Evolutionary conservation across 2,888 invertebrate species (phyloP), one percentile per base, ranked within the genome.

Genomic region (Atethmia centrago): DNA sequence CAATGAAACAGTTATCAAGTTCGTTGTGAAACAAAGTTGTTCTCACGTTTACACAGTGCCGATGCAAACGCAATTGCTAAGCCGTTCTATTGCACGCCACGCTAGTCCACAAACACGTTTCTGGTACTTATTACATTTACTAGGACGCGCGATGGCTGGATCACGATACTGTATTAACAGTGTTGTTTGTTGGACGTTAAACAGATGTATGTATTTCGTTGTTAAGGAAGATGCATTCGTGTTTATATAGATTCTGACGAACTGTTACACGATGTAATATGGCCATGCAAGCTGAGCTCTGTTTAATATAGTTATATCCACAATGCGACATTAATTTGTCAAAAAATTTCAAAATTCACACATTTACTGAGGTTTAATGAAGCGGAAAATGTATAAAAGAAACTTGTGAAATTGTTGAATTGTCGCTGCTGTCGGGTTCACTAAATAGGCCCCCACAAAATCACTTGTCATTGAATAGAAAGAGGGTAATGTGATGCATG

Each of bases 1-100:
- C 61, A 79, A 59, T 67, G 80, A 79, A 64, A 68, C 68, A 58
- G 65, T 83, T 80, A 83, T 83, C 64, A 80, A 80, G 65, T 83
- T 28, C 56, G 25, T 45, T 31, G 65, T 47, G 59, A 53, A 73
- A 80, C 65, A 83, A 83, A 83, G 84, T 80, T 80, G 80, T 80
- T 47, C 10, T 16, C 80, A 58, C 84, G 68, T 73, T 66, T 69
- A 80, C 80, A 71, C 14, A 64, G 58, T 16, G 51, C 31, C 83
- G 42, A 83, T 80, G 61, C 61, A 74, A 79, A 69, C 68, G 74
- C 55, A 51, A 68, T 68, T 28, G 68, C 84, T 83, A 66, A 69
- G 74, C 74, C 45, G 31, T 28, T 64, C 14, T 14, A 78, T 63
- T 56, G 79, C 74, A 28, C 51, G 64, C 42, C 74, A 56, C 67